These are phyloP conservation scores for Syrphus vitripennis DNA, from an alignment of 2,888 invertebrate species.

Conservation along the genomic window DNA sequence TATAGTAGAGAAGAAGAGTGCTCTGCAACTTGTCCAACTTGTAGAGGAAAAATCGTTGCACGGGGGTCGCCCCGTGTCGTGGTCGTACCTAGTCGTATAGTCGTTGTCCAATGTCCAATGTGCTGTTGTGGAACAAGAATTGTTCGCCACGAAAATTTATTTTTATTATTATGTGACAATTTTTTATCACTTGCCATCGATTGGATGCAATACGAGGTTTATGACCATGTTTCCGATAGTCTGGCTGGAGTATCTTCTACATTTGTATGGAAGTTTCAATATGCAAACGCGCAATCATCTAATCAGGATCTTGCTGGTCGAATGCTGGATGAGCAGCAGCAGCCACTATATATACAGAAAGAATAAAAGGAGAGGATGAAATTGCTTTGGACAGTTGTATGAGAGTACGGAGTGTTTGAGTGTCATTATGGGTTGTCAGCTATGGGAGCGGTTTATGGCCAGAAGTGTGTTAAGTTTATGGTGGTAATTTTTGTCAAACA, in stretches of 20 bases:
- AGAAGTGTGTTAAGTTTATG: constrained; percentile 49
- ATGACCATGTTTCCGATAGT: constrained; percentile 66
- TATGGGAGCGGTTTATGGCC: constrained; percentile 63
- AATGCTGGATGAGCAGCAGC: constrained; percentile 36
- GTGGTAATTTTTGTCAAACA: constrained; percentile 62
- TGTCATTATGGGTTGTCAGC: constrained; percentile 63
- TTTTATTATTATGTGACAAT: constrained; percentile 72
- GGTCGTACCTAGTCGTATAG: constrained; percentile 10
- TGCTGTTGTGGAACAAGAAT: constrained; percentile 50
- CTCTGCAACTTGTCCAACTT: constrained; percentile 56
- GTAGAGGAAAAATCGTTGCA: constrained; percentile 36
- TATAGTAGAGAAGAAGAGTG: constrained; percentile 25
- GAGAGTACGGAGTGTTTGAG: constrained; percentile 44
- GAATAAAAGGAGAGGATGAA: constrained; percentile 30
- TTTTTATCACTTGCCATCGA: constrained; percentile 71
- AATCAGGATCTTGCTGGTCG: constrained; percentile 61
- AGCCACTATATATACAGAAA: too few species aligned
- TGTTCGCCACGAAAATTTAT: constrained; percentile 67
- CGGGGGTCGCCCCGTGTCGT: constrained; percentile 25
- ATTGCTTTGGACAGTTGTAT: constrained; percentile 26
- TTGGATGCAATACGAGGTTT: constrained; percentile 71
- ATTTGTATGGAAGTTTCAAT: neutral
- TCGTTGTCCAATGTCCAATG: constrained; percentile 17
- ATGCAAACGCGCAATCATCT: constrained; percentile 49
- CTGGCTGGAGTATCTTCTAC: neutral